phyloP scores from a whole-genome alignment of 2,888 invertebrate species.

The Acheta domesticus region DNA sequence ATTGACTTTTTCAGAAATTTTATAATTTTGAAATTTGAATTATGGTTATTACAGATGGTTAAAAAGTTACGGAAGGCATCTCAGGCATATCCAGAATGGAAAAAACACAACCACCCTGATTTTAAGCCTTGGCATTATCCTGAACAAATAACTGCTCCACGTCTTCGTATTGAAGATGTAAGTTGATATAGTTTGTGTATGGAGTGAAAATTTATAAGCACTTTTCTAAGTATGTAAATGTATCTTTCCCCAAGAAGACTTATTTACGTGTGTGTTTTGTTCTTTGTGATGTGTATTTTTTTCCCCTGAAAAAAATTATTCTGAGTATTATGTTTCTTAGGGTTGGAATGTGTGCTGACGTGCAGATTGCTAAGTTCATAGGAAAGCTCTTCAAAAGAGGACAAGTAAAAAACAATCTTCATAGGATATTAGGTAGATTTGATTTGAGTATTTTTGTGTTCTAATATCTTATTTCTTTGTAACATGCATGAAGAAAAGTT shows the following conservation, averaged over 20 bases:
- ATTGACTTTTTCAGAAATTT: slow-evolving; percentile 21
- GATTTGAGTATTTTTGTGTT: no score
- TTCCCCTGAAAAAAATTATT: neutral
- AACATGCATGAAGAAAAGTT: no score
- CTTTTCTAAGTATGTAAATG: no score
- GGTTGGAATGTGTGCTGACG: slow-evolving; percentile 10
- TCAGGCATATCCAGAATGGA: slow-evolving; percentile 79
- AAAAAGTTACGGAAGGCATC: slow-evolving; percentile 79
- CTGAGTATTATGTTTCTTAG: neutral
- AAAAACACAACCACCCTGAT: slow-evolving; percentile 68
- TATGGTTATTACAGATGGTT: slow-evolving; percentile 56
- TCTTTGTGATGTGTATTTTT: neutral
- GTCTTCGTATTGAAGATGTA: slow-evolving; percentile 69
- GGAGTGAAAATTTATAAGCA: no score
- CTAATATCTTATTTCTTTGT: no score
- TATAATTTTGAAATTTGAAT: neutral
- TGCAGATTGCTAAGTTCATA: neutral
- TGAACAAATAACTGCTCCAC: slow-evolving; percentile 72
- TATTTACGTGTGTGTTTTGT: neutral
- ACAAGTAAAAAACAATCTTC: neutral
- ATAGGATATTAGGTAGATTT: neutral
- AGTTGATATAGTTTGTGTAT: slow-evolving; percentile 45
- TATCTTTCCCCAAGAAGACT: no score
- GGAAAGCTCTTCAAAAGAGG: neutral
- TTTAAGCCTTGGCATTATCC: slow-evolving; percentile 86